Percentiles rank a stretch among this genome's conserved stretches.
Evolutionary conservation across 2,797 vertebrate species (phyloP).

Genomic region (Columba guinea): DNA sequence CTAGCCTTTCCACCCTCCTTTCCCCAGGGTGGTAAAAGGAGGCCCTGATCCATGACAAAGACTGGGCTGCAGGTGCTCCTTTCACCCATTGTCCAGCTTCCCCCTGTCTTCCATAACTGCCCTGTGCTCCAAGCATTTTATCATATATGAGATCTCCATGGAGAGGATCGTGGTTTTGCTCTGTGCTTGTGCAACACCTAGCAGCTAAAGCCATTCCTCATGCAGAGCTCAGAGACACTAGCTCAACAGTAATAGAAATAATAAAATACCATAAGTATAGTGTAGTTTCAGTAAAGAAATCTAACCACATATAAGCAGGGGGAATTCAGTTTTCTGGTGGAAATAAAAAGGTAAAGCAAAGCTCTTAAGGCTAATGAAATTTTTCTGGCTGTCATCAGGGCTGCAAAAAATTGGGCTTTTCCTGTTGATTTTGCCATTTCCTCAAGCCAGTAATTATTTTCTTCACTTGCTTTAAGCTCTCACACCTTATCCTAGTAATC

Average conservation of each 20-base stretch:
- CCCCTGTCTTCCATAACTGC: fast-evolving
- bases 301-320: neutral
- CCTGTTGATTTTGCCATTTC: slow-evolving; percentile 46
- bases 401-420: neutral
- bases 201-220: neutral
- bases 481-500: neutral
- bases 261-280: neutral
- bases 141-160: neutral
- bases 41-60: neutral
- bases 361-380: slow-evolving; percentile 48
- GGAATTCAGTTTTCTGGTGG: slow-evolving; percentile 18
- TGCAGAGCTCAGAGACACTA: neutral
- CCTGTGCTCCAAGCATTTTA: neutral
- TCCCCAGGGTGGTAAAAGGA: neutral
- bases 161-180: neutral
- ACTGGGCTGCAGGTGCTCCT: neutral
- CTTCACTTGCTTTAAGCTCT: slow-evolving; percentile 31
- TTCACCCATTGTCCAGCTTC: neutral
- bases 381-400: slow-evolving; percentile 28
- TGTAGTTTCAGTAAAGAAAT: slow-evolving; percentile 3
- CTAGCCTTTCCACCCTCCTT: neutral
- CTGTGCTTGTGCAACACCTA: neutral
- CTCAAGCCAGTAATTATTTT: slow-evolving; percentile 26
- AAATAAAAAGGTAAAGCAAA: slow-evolving; percentile 39
- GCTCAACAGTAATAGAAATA: neutral